Base-by-base conservation (phyloP, 2,888 invertebrate genomes). In the Napeogenes sylphis region DNA sequence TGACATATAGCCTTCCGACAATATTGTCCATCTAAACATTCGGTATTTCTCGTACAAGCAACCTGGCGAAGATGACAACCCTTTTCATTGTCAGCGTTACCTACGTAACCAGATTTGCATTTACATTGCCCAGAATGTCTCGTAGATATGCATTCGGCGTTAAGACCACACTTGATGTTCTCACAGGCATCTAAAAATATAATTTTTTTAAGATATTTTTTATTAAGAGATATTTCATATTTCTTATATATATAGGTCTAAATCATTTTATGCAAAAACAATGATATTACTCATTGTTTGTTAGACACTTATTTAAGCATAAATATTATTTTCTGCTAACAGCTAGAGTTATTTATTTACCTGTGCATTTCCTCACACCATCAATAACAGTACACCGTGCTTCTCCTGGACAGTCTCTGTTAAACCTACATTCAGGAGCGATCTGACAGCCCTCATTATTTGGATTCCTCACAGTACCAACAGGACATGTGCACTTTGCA, bases 391-490 rank as follows among this genome's bases (percentile, higher is more conserved):
- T 92, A 79, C 97, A 97, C 76, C 94, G 93, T 14, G 97, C 97
- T 65, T 94, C 93, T 45, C 91, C 80, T 4, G 97, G 97, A 77
- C 98, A 98, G 77, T 97, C 97, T 63, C 92, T 91, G 75, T 97
- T 94, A 54, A 92, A 91, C 68, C 92, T 90, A 80, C 97, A 98
- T 85, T 97, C 97, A 42, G 94, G 94, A n/a, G 96, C 93, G 65
- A 93, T 92, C 64, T 92, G 93, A 74, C 97, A 97, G 35, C 97
- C 97, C 76, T 95, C 95, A 70, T 93, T 93, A 75, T 96, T 95
- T 2, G 97, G 94, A 87, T 98, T 95, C 2, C 97, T 97, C 54
- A 97, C 94, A 21, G 94, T 94, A 63, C 95, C 95, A 6, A 91
- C 81, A 3, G 95, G 94, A 79, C 97, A 98, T 35, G 91, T 88